Conservation (phyloP, 2,797 vertebrate genomes). For the Sparidentex hasta region DNA sequence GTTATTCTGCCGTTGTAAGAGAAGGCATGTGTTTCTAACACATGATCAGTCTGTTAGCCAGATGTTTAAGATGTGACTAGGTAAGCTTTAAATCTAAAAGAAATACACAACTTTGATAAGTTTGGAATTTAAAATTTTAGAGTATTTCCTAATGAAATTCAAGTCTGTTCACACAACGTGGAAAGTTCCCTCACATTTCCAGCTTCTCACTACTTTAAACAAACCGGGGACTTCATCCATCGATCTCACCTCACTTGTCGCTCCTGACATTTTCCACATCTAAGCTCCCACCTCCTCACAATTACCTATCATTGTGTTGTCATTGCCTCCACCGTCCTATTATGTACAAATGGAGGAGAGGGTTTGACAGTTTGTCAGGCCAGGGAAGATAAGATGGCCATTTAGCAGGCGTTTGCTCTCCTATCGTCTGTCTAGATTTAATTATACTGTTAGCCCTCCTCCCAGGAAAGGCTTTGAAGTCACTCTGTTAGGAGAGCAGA, state of each 20-base stretch:
- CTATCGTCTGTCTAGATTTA: constrained; percentile 75
- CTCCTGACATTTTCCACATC: constrained; percentile 59
- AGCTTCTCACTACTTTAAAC: constrained; percentile 30
- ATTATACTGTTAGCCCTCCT: constrained; percentile 76
- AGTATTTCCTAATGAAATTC: background rate
- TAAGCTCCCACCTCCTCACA: constrained; percentile 62
- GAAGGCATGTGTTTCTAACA: background rate
- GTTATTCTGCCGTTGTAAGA: background rate
- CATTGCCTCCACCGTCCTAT: constrained; percentile 68
- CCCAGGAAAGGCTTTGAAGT: constrained; percentile 70
- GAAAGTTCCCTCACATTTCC: background rate
- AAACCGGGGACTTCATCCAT: constrained; percentile 55
- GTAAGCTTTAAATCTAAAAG: background rate
- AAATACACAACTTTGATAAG: background rate
- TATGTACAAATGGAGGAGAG: constrained; percentile 68
- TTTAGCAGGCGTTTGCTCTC: constrained; percentile 72
- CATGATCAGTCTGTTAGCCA: background rate
- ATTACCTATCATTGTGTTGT: constrained; percentile 79
- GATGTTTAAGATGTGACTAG: background rate
- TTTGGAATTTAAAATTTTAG: background rate
- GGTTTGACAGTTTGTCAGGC: constrained; percentile 77
- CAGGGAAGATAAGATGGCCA: constrained; percentile 74
- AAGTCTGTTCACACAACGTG: background rate
- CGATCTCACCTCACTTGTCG: constrained; percentile 45
- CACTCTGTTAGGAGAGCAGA: constrained; percentile 62